A percentile compares a stretch with the other conserved stretches of the same genome.
Evolutionary conservation across 2,888 invertebrate genomes (phyloP).

Genomic region (Hetaerina titia): DNA sequence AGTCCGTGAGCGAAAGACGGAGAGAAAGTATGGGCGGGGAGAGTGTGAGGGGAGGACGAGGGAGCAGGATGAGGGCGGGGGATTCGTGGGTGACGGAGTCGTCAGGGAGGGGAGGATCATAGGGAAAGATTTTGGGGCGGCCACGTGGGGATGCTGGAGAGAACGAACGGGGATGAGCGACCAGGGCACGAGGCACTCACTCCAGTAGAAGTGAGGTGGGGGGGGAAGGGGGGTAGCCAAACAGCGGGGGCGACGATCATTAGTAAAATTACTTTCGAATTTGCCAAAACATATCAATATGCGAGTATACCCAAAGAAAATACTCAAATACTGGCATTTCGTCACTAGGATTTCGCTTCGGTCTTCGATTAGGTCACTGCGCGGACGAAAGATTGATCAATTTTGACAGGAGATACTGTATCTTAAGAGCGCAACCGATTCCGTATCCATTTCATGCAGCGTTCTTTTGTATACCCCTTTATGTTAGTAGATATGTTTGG

Average conservation of each 20-base stretch:
- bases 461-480: too few relatives aligned
- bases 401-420: too few relatives aligned
- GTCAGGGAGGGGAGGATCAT: not conserved
- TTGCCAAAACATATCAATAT: not conserved
- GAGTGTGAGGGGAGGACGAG: too few relatives aligned
- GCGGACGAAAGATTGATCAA: too few relatives aligned
- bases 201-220: not conserved
- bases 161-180: not conserved
- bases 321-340: too few relatives aligned
- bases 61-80: not conserved
- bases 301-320: too few relatives aligned
- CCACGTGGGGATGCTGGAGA: not conserved
- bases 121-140: not conserved
- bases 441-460: too few relatives aligned
- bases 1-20: not conserved
- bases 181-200: not conserved
- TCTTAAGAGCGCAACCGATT: too few relatives aligned
- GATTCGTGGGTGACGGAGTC: not conserved
- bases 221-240: not conserved
- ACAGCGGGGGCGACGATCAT: not conserved
- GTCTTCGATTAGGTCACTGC: too few relatives aligned
- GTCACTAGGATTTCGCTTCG: too few relatives aligned
- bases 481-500: too few relatives aligned
- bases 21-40: not conserved
- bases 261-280: not conserved